Evolutionary conservation across 2,888 invertebrate genomes (phyloP).

Genomic region (Drosophila ezoana): DNA sequence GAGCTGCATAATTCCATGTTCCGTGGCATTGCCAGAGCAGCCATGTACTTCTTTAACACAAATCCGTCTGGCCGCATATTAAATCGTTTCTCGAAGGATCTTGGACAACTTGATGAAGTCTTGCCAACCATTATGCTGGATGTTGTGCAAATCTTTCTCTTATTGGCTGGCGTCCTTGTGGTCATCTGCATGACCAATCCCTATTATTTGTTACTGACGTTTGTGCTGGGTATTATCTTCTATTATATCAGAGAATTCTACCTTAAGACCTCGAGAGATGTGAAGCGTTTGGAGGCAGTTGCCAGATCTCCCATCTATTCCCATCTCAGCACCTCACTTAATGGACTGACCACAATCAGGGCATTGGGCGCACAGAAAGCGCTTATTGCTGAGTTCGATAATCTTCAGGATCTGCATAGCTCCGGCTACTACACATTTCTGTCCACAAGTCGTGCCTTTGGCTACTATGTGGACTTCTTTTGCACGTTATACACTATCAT

Average conservation of each 20-base stretch:
- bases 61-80: slow-evolving; percentile 93
- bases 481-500: slow-evolving; percentile 93
- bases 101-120: slow-evolving; percentile 87
- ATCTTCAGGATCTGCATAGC: slow-evolving; percentile 93
- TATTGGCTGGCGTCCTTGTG: slow-evolving; percentile 91
- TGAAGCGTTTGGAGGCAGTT: slow-evolving; percentile 92
- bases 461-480: slow-evolving; percentile 95
- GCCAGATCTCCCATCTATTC: slow-evolving; percentile 97
- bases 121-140: slow-evolving; percentile 84
- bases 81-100: slow-evolving; percentile 95
- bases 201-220: slow-evolving; percentile 89
- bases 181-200: slow-evolving; percentile 92
- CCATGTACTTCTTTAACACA: slow-evolving; percentile 94
- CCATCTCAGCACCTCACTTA: slow-evolving; percentile 94
- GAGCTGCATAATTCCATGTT: slow-evolving; percentile 94
- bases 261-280: slow-evolving; percentile 91
- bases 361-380: slow-evolving; percentile 93
- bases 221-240: slow-evolving; percentile 89
- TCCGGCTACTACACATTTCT: slow-evolving; percentile 97
- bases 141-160: slow-evolving; percentile 90
- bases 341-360: slow-evolving; percentile 96
- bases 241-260: slow-evolving; percentile 91
- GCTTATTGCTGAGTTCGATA: slow-evolving; percentile 92
- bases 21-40: slow-evolving; percentile 90
- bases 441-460: slow-evolving; percentile 95